Base-by-base conservation (phyloP, 2,888 invertebrate species). In the Calephelis perditalis region DNA sequence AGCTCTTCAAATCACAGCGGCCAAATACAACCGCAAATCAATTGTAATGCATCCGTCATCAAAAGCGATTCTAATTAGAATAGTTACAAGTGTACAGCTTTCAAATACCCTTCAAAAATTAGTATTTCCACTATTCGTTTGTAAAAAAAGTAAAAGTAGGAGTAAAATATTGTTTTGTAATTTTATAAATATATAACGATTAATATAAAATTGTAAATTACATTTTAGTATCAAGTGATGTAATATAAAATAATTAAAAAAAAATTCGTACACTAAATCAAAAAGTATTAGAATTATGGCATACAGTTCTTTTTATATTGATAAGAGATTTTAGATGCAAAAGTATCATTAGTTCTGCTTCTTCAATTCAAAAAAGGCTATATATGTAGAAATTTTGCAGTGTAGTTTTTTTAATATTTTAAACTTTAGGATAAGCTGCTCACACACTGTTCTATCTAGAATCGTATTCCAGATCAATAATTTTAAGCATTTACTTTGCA, bases 11-110 rank as follows among this genome's bases (percentile, higher is more conserved):
- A 67, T 65, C 66, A 65, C 73, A 67, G 66, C 65, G 68, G 69
- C 68, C 68, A 71, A 70, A 69, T 71, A 49, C 62, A 69, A 73
- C 68, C 71, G 71, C 70, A 74, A 40, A 40, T 40, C 40, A 40
- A 40, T 40, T 40, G 68, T 68, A 68, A 69, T 64, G 68, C 59
- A 64, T 65, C 64, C 66, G 62, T 64, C 61, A 61, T 60, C 60
- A 64, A 45, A 65, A 56, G 46, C 64, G 60, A 59, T 65, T 65
- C 65, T 65, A 61, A 57, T 59, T 63, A 57, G 59, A 60, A 55
- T 56, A 45, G 9, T 56, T 15, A 56, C 54, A 55, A n/a, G n/a
- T 61, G 58, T 46, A 44, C 52, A 56, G 40, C 56, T 59, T 54
- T 54, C 54, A 35, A 52, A 49, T n/a, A 36, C 26, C 11, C 40